These are phyloP conservation scores for Tetragonula clypearis DNA, from an alignment of 1,140 invertebrate genomes.

Conservation along the genomic window DNA sequence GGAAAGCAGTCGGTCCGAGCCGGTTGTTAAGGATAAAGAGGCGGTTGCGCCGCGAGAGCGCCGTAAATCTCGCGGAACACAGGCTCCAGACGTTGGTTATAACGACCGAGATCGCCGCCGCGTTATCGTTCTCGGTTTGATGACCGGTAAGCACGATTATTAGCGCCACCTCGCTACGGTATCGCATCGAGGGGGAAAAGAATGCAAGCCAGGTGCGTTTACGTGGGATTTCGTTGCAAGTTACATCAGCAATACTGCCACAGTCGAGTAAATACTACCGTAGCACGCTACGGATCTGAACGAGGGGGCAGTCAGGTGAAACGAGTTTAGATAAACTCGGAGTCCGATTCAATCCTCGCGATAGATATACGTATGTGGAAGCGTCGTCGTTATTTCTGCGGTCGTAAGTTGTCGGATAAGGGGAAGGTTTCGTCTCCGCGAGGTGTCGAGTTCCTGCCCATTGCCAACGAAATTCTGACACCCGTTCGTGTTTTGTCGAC, in stretches of 20 bases:
- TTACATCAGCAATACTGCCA: not conserved
- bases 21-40: slow-evolving; percentile 66
- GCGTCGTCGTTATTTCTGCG: slow-evolving; percentile 11
- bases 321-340: slow-evolving; percentile 47
- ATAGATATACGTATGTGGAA: not conserved
- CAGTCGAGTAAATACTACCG: slow-evolving; percentile 20
- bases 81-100: slow-evolving; percentile 32
- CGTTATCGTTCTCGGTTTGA: slow-evolving; percentile 68
- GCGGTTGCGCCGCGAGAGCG: slow-evolving; percentile 39
- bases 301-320: slow-evolving; percentile 29
- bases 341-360: slow-evolving; percentile 7
- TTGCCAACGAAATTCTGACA: no score
- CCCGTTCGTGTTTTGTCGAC: not conserved
- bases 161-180: slow-evolving; percentile 57
- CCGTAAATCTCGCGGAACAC: slow-evolving; percentile 58
- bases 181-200: not conserved
- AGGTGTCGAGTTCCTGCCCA: not conserved
- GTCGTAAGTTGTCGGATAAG: not conserved
- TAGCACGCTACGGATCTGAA: not conserved
- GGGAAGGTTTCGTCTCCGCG: not conserved
- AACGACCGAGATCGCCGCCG: slow-evolving; percentile 51
- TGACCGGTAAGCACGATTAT: slow-evolving; percentile 76
- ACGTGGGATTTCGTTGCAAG: slow-evolving; percentile 4
- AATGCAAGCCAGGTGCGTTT: not conserved
- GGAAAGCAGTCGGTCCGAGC: slow-evolving; percentile 42